These are phyloP conservation scores for Papilio xuthus DNA, from an alignment of 1,140 invertebrate genomes.

Conservation along the genomic window DNA sequence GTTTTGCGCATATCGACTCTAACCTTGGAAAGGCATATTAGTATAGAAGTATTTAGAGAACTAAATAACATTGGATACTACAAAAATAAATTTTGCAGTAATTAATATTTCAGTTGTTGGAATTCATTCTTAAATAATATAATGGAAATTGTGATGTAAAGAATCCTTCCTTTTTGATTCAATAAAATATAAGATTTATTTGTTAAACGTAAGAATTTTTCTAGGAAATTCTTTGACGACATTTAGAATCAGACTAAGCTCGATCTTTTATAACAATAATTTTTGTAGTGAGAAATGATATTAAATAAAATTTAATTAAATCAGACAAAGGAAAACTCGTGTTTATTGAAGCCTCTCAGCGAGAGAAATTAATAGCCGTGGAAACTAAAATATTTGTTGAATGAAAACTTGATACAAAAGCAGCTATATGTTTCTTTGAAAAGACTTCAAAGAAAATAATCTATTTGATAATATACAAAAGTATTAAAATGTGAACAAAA, in stretches of 20 bases:
- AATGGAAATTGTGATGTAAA: neutral
- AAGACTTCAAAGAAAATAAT: neutral
- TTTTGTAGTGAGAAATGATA: neutral
- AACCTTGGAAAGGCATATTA: neutral
- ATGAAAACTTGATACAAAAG: neutral
- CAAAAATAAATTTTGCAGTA: no score
- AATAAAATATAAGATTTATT: neutral
- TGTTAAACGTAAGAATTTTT: neutral
- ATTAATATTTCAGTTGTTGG: neutral
- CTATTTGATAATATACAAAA: neutral
- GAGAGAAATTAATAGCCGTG: conserved; percentile 7
- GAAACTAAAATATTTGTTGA: conserved; percentile 12
- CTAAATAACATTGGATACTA: no score
- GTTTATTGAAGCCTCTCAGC: neutral
- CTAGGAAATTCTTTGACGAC: neutral
- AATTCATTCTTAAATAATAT: neutral
- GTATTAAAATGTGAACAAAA: neutral
- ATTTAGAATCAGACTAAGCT: neutral
- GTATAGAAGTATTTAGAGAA: no score
- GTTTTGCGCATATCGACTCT: neutral
- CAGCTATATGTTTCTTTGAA: neutral
- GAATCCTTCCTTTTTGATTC: neutral
- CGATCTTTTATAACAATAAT: neutral
- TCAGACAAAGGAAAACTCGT: neutral
- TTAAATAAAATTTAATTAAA: conserved; percentile 2